A percentile compares a stretch with the other conserved stretches of the same genome.
These are phyloP conservation scores for Sprattus sprattus DNA, from an alignment of 2,113 vertebrate genomes.

Conservation along the genomic window DNA sequence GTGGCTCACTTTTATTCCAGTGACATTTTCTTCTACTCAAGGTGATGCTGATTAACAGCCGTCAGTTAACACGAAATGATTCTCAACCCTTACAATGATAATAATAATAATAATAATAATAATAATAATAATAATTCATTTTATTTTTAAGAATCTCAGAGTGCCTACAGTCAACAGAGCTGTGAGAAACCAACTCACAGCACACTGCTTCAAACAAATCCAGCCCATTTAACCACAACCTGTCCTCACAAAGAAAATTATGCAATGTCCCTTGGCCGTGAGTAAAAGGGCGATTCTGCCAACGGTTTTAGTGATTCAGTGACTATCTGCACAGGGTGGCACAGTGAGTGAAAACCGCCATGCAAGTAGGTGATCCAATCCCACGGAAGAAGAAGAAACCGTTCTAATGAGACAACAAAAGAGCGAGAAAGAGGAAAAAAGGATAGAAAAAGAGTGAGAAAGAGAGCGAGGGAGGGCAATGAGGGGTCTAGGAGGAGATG, in stretches of 20 bases:
- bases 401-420: neutral
- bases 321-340: neutral
- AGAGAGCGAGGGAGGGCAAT: neutral
- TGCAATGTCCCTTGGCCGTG: neutral
- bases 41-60: neutral
- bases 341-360: neutral
- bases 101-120: too few relatives aligned
- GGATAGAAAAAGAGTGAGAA: neutral
- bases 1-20: neutral
- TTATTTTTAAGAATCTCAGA: too few relatives aligned
- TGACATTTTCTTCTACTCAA: neutral
- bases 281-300: neutral
- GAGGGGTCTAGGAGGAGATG: conserved; percentile 37
- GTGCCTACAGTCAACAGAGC: too few relatives aligned
- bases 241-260: neutral
- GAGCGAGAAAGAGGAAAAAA: neutral
- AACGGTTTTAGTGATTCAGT: neutral
- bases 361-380: neutral
- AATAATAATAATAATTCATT: too few relatives aligned
- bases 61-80: neutral
- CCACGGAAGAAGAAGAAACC: neutral
- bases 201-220: neutral
- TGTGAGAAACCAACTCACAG: neutral
- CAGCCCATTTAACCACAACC: neutral
- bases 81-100: neutral